Percentiles rank a stretch among this genome's conserved stretches.
Conservation (phyloP, 2,797 vertebrate genomes). For the Cuculus canorus region DNA sequence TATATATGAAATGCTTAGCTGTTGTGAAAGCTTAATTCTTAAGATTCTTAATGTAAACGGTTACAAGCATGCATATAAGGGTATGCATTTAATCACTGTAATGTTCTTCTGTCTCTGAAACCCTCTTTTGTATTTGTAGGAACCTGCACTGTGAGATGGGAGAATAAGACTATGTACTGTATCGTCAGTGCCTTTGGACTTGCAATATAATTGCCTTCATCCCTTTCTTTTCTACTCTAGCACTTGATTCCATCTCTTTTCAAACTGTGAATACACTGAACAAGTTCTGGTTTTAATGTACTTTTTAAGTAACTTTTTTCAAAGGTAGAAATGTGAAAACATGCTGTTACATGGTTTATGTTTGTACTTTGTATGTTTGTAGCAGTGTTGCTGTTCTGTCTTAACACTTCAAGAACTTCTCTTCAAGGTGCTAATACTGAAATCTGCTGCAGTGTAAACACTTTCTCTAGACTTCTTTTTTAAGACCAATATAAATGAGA, state of each 20-base stretch:
- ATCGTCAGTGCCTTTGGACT: constrained; percentile 93
- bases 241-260: background rate
- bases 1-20: background rate
- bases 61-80: background rate
- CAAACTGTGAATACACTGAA: constrained; percentile 42
- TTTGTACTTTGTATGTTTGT: background rate
- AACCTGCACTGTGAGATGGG: constrained; percentile 93
- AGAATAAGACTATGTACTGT: constrained; percentile 96
- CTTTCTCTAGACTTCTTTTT: constrained; percentile 63
- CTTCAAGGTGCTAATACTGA: constrained; percentile 77
- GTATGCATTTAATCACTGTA: background rate
- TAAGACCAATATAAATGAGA: constrained; percentile 58
- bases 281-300: constrained; percentile 37
- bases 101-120: background rate
- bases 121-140: constrained; percentile 74
- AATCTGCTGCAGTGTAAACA: constrained; percentile 62
- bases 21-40: background rate
- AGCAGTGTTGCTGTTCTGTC: constrained; percentile 45
- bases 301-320: constrained; percentile 24
- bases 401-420: constrained; percentile 65
- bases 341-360: background rate
- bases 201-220: constrained; percentile 80
- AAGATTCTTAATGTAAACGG: background rate
- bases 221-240: background rate
- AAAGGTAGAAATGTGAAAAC: constrained; percentile 17